Base-by-base conservation (phyloP, 2,888 invertebrate species). In the Xiphydria camelus region DNA sequence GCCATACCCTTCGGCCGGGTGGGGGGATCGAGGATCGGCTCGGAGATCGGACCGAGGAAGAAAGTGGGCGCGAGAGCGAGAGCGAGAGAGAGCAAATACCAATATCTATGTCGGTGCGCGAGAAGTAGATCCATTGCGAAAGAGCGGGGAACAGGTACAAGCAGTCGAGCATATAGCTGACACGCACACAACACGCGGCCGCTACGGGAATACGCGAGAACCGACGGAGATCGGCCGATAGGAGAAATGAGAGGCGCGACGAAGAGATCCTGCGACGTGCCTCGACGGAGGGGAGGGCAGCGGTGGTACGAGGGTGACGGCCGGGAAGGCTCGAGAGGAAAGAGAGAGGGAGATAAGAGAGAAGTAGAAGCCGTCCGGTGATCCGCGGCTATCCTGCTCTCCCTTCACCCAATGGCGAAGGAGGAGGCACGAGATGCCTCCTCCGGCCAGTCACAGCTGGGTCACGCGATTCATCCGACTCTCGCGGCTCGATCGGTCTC, bases 391-490 rank as follows among this genome's bases (percentile, higher is more conserved):
- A 61, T 62, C 59, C 56, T 55, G 53, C 49, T 56, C 61, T 60
- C 59, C 59, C 61, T 65, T 66, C 61, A 62, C 64, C 69, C 55
- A 61, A 68, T 66, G 59, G 57, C 66, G 62, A 59, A 49, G 56
- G 58, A 42, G 38, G 32, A 47, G 47, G 44, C 12, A 29, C 48
- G 49, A 53, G 64, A 62, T 63, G 57, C 59, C 55, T 58, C 57
- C 54, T 49, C 58, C 55, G 42, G 66, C 64, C 61, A 45, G 50
- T 49, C 57, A 61, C 64, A 62, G 64, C 64, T 59, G 57, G 54
- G 46, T 39, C 57, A 47, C 23, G 50, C 56, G 61, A 55, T 55
- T 56, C 56, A 54, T 57, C 51, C 55, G 53, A 23, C 42, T 42
- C 25, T 35, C n/a, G n/a, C n/a, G n/a, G n/a, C n/a, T n/a, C n/a